Evolutionary conservation across 2,113 vertebrate genomes (phyloP).

Genomic region (human): DNA sequence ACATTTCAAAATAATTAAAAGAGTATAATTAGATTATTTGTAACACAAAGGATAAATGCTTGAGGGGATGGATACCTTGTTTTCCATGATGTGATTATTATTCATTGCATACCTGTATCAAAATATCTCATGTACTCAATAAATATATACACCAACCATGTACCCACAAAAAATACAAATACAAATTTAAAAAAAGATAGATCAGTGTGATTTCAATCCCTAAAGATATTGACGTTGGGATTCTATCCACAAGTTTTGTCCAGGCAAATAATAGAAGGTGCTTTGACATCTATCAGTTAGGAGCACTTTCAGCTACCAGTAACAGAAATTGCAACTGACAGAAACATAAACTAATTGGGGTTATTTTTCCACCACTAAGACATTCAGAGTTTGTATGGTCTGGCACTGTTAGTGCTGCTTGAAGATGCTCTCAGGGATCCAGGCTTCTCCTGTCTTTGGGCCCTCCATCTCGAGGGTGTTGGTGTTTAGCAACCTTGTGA

Average conservation of each 20-base stretch:
- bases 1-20: too few relatives aligned
- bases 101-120: too few relatives aligned
- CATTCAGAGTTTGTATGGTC: neutral
- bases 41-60: too few relatives aligned
- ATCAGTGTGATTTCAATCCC: neutral
- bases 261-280: neutral
- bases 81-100: too few relatives aligned
- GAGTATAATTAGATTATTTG: too few relatives aligned
- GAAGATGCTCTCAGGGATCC: neutral
- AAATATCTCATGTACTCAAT: too few relatives aligned
- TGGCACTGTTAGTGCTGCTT: neutral
- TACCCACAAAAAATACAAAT: too few relatives aligned
- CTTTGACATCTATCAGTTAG: slow-evolving; percentile 2
- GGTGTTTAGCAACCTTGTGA: neutral
- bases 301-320: neutral
- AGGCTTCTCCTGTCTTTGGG: neutral
- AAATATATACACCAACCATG: too few relatives aligned
- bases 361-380: neutral
- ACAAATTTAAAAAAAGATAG: too few relatives aligned
- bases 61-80: too few relatives aligned
- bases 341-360: neutral
- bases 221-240: neutral
- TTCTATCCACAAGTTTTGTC: neutral
- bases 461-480: neutral
- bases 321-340: neutral